Base-by-base conservation (phyloP, 2,888 invertebrate species). In the Polydrusus cervinus region DNA sequence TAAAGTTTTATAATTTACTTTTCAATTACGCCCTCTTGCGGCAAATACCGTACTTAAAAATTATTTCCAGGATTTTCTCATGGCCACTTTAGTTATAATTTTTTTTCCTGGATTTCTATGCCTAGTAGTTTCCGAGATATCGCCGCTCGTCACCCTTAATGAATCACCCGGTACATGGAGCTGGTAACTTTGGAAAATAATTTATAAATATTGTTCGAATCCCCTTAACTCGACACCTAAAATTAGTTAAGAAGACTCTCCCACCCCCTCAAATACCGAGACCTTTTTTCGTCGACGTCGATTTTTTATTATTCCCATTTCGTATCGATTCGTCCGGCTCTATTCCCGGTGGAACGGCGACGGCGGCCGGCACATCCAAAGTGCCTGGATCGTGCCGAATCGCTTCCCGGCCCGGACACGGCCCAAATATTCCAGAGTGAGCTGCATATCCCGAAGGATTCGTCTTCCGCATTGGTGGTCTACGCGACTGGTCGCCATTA, bases 291-390 rank as follows among this genome's bases (percentile, higher is more conserved):
- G n/a, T 38, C 49, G 1, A 7, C 30, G 51, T 40, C 30, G 55
- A 53, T 43, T 55, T 38, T 67, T 67, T 14, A 67, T 67, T 67
- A 67, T 67, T 67, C 53, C 55, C 67, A 67, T 67, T 67, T 38
- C 67, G 53, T 67, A 67, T 67, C 67, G 67, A 67, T 67, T 67
- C 65, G 34, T 47, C 51, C 65, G 30, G 65, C 34, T 51, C 47
- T 45, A 45, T 64, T 65, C 65, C 65, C 65, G 65, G 65, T 34
- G 65, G 57, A 60, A 38, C 16, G 38, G 57, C 57, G 38, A 14
- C 16, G 38, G 57, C 57, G 38, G 16, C 38, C 57, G 57, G 38
- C 57, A 30, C 25, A 40, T 60, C 57, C 57, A 60, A 34, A 38
- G 57, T 60, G 57, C 57, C 57, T 60, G 57, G 57, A 60, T 60